Evolutionary conservation across 2,797 vertebrate genomes (phyloP).

Genomic region (Scyliorhinus canicula): DNA sequence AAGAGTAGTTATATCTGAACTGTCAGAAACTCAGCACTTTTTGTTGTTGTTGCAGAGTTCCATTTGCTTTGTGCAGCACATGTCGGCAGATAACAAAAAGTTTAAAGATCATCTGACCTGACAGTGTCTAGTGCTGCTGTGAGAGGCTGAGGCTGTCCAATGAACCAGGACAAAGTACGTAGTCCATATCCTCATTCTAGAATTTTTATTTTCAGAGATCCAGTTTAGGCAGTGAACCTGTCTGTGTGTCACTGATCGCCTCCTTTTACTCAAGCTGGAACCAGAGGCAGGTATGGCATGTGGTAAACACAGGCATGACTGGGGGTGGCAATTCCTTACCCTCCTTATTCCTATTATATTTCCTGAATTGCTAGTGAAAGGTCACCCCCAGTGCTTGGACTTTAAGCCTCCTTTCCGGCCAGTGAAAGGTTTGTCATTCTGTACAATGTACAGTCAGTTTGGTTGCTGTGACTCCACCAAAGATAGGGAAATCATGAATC

Average conservation of each 20-base stretch:
- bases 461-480: conserved; percentile 77
- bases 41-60: background rate
- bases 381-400: conserved; percentile 88
- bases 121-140: background rate
- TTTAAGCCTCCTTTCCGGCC: conserved; percentile 88
- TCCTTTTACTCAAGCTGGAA: background rate
- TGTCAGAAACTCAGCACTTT: background rate
- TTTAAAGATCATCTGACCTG: background rate
- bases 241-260: background rate
- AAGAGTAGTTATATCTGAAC: background rate
- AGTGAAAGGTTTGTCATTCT: conserved; percentile 67
- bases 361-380: background rate
- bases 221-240: background rate
- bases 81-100: background rate
- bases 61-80: background rate
- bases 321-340: background rate
- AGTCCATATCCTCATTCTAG: background rate
- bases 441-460: conserved; percentile 74
- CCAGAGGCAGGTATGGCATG: background rate
- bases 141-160: background rate
- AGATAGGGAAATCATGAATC: conserved; percentile 67
- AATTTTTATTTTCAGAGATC: background rate
- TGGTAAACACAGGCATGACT: background rate
- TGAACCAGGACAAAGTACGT: background rate
- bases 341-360: background rate